These are phyloP conservation scores for Scartelaos histophorus DNA, from an alignment of 2,113 vertebrate genomes.

Conservation along the genomic window DNA sequence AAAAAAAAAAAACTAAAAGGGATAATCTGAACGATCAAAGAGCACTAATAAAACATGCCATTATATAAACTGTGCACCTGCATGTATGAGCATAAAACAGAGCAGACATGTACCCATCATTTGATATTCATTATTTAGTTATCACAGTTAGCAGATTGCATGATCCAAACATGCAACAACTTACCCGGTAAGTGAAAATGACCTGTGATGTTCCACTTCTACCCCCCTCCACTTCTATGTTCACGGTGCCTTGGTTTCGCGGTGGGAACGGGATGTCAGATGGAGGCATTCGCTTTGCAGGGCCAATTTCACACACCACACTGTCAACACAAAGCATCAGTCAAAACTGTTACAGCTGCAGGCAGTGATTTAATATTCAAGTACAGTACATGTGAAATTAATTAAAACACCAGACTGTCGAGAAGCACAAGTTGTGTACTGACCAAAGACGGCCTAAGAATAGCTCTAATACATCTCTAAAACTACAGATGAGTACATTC, in stretches of 20 bases:
- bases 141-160: background rate
- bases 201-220: constrained; percentile 49
- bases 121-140: background rate
- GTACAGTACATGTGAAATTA: background rate
- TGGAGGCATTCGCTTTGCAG: constrained; percentile 11
- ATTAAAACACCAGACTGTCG: background rate
- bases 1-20: too few relatives aligned
- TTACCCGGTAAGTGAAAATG: constrained; percentile 75
- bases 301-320: constrained; percentile 77
- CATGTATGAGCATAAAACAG: background rate
- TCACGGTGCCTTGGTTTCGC: constrained; percentile 44
- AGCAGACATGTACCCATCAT: background rate
- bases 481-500: background rate
- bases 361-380: background rate
- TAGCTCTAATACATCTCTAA: background rate
- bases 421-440: background rate
- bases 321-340: constrained; percentile 44
- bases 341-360: constrained; percentile 1
- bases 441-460: constrained; percentile 1
- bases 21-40: too few relatives aligned
- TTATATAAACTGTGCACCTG: too few relatives aligned
- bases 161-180: constrained; percentile 8
- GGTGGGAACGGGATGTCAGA: constrained; percentile 38
- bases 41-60: too few relatives aligned
- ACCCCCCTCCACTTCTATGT: constrained; percentile 65